A percentile compares a stretch with the other conserved stretches of the same genome.
Evolutionary conservation across 2,113 vertebrate genomes (phyloP).

Genomic region (Poeciliopsis occidentalis): DNA sequence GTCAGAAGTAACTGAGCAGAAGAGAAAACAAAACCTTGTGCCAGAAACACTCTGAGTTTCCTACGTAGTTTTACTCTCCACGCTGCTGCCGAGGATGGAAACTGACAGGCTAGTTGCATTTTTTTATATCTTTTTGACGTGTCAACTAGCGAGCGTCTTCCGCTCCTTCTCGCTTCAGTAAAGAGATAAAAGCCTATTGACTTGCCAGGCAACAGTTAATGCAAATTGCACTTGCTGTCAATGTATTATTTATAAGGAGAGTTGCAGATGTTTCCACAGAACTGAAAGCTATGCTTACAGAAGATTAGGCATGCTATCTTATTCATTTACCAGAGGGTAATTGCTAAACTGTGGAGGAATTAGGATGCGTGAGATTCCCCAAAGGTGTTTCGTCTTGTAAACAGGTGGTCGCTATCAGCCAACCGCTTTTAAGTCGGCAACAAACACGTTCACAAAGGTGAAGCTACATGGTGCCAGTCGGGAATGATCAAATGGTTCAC

Average conservation of each 20-base stretch:
- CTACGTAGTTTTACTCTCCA: slow-evolving; percentile 38
- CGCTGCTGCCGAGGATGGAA: slow-evolving; percentile 58
- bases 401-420: slow-evolving; percentile 72
- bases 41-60: slow-evolving; percentile 38
- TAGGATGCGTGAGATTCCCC: slow-evolving; percentile 73
- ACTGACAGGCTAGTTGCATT: slow-evolving; percentile 68
- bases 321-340: slow-evolving; percentile 80
- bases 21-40: slow-evolving; percentile 47
- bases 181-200: slow-evolving; percentile 81
- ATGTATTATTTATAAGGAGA: slow-evolving; percentile 80
- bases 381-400: slow-evolving; percentile 68
- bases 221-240: slow-evolving; percentile 80
- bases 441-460: slow-evolving; percentile 57
- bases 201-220: slow-evolving; percentile 79
- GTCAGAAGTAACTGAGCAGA: slow-evolving; percentile 33
- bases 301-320: slow-evolving; percentile 82
- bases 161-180: slow-evolving; percentile 72
- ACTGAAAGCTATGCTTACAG: slow-evolving; percentile 82
- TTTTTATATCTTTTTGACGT: slow-evolving; percentile 52
- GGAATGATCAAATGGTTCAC: slow-evolving; percentile 40
- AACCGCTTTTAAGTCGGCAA: slow-evolving; percentile 50
- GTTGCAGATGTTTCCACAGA: slow-evolving; percentile 77
- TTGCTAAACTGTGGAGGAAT: slow-evolving; percentile 80
- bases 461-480: slow-evolving; percentile 53
- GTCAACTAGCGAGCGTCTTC: slow-evolving; percentile 69